Percentiles rank a stretch among this genome's conserved stretches.
Conservation (phyloP, 1,140 invertebrate species). For the Sycophaga agraensis region DNA sequence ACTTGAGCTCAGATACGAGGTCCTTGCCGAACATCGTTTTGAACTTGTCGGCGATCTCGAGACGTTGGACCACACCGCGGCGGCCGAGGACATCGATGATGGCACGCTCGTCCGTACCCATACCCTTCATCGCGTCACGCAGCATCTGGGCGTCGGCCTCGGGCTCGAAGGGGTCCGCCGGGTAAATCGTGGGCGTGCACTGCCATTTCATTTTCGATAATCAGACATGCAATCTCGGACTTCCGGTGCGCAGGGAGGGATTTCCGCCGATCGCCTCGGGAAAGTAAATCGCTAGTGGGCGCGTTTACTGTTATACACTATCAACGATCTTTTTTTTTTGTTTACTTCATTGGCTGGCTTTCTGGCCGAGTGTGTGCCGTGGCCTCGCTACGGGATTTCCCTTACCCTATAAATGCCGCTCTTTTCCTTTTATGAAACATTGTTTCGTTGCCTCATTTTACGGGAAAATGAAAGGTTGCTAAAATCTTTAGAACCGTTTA, state of each 20-base stretch:
- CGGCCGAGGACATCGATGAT: conserved; percentile 88
- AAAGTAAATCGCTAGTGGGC: too few species aligned
- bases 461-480: too few species aligned
- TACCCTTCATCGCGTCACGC: conserved; percentile 90
- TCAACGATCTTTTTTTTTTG: background rate
- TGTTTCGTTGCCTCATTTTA: too few species aligned
- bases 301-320: background rate
- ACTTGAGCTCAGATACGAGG: conserved; percentile 82
- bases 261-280: too few species aligned
- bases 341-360: too few species aligned
- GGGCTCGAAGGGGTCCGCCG: conserved; percentile 82
- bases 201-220: conserved; percentile 44
- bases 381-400: too few species aligned
- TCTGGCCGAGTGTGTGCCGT: too few species aligned
- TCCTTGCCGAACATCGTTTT: conserved; percentile 96
- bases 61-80: conserved; percentile 83
- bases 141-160: conserved; percentile 83
- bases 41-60: conserved; percentile 87
- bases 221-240: too few species aligned
- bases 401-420: too few species aligned
- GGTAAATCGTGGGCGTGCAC: conserved; percentile 83
- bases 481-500: too few species aligned
- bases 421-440: too few species aligned
- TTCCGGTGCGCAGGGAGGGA: too few species aligned
- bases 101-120: conserved; percentile 88